Evolutionary conservation across 2,888 invertebrate genomes (phyloP), one percentile per base, ranked within the genome.

Genomic region (Quadroppia sp.): DNA sequence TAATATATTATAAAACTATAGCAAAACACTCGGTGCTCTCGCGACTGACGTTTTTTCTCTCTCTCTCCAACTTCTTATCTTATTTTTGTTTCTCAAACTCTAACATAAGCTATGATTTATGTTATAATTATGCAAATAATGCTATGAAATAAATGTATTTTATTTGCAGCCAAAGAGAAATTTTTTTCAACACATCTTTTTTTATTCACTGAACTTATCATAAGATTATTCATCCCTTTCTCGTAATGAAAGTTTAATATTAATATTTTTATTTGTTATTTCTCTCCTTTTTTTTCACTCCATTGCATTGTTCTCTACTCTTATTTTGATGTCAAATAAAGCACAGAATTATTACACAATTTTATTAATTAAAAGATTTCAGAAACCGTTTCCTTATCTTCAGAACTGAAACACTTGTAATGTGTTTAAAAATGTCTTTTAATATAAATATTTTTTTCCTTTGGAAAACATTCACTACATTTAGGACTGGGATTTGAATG

Each of bases 91-190:
- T 59, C 28, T 30, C 25, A 9, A 23, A 23, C 7, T 53, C 25
- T 23, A 20, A 48, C 15, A 20, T 25, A 32, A 64, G 64, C 36
- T 64, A 36, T 64, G 64, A 64, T 64, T 64, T 64, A 64, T 64
- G 40, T 36, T n/a, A 30, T 64, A 64, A 64, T 64, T 64, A 64
- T 64, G 64, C 64, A 64, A 64, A 64, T 64, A 64, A 64, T 64
- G 32, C 4, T 64, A 20, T 64, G 64, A 40, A 64, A 32, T 36
- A 64, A 64, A 64, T 36, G 32, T 15, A 64, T 64, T 36, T 64
- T 64, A 36, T 36, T 59, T 20, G 20, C 30, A 59, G 59, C n/a
- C 20, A 30, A 64, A 64, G 64, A 64, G n/a, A 36, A 20, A 36
- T 36, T 20, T 64, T 61, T 64, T 64, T 64, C 64, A 64, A 64